Conservation (phyloP, 1,140 invertebrate species). For the Kradibia gibbosae region DNA sequence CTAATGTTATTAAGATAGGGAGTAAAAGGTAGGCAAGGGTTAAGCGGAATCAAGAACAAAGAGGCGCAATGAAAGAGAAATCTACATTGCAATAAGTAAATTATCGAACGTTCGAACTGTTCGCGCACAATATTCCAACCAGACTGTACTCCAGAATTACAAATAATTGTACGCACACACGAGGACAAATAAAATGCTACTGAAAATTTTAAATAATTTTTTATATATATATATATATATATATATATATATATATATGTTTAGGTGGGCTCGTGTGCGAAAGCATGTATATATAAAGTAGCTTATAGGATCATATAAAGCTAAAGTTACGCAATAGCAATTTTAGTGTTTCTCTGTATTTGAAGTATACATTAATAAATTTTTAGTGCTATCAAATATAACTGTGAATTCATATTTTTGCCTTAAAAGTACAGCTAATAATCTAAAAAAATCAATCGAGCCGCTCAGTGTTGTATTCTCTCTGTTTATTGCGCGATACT, state of each 20-base stretch:
- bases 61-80: slow-evolving; percentile 21
- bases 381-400: background rate
- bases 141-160: background rate
- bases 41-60: slow-evolving; percentile 32
- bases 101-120: slow-evolving; percentile 6
- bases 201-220: too few relatives aligned
- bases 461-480: too few relatives aligned
- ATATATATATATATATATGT: too few relatives aligned
- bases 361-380: background rate
- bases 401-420: background rate
- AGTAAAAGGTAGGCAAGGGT: slow-evolving; percentile 45
- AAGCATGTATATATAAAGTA: too few relatives aligned
- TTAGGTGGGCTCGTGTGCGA: too few relatives aligned
- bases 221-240: too few relatives aligned
- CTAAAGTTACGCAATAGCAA: slow-evolving; percentile 4
- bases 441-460: too few relatives aligned
- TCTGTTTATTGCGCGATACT: too few relatives aligned
- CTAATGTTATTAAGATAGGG: slow-evolving; percentile 15
- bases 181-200: too few relatives aligned
- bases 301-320: background rate
- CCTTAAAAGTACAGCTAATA: too few relatives aligned
- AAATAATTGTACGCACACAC: background rate
- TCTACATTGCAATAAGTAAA: slow-evolving; percentile 40
- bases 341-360: background rate
- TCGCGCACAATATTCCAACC: background rate